Conservation (phyloP, 92 coral and sea anemone genomes). For the Palythoa grandiflora region DNA sequence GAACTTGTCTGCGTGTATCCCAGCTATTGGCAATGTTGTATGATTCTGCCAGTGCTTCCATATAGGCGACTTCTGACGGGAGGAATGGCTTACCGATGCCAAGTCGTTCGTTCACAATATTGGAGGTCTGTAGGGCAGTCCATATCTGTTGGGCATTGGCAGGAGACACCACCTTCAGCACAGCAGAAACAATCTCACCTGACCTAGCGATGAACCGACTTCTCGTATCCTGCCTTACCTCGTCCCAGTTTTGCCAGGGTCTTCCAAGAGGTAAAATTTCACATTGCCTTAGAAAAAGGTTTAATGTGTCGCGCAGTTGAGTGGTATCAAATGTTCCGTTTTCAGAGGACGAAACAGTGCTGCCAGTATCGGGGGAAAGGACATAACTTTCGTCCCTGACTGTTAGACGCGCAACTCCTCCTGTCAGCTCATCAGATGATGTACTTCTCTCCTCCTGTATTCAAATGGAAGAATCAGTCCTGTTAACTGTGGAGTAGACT, state of each 20-base stretch:
- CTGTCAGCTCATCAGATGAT: too few relatives aligned
- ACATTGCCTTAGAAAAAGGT: conserved; percentile 49
- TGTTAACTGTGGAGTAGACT: too few relatives aligned
- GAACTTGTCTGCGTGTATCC: conserved; percentile 10
- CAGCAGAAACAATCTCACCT: conserved; percentile 52
- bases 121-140: conserved; percentile 47
- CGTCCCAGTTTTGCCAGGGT: conserved; percentile 64
- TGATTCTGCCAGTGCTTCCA: conserved; percentile 26
- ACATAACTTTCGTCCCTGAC: conserved; percentile 51
- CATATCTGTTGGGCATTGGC: conserved; percentile 57
- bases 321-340: conserved; percentile 8
- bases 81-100: conserved; percentile 26
- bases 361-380: conserved; percentile 50
- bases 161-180: conserved; percentile 62
- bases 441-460: too few relatives aligned
- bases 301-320: not conserved
- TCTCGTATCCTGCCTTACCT: conserved; percentile 58
- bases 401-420: too few relatives aligned
- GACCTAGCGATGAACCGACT: conserved; percentile 47
- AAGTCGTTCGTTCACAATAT: conserved; percentile 32
- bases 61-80: conserved; percentile 55
- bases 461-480: too few relatives aligned
- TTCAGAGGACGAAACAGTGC: conserved; percentile 51
- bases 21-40: conserved; percentile 15
- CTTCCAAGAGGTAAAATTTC: conserved; percentile 49